Conservation (phyloP, 2,888 invertebrate genomes). For the Eulithis prunata region DNA sequence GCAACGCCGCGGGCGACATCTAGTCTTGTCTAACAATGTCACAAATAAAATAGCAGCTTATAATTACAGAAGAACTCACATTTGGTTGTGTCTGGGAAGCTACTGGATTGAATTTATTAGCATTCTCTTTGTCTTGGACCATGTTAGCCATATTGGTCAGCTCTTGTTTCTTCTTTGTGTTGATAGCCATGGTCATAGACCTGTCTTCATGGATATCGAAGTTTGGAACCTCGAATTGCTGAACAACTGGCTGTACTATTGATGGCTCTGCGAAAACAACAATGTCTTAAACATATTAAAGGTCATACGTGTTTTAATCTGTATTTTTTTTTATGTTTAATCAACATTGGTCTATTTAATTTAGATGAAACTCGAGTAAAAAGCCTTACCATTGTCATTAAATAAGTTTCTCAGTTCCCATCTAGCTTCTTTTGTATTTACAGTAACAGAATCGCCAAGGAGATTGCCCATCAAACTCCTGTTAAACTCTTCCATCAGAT, state of each 20-base stretch:
- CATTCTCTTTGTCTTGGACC: constrained; percentile 76
- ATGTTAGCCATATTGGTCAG: constrained; percentile 53
- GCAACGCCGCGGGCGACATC: too few species aligned
- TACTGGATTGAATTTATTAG: constrained; percentile 62
- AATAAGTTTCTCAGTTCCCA: constrained; percentile 86
- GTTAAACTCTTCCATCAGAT: constrained; percentile 78
- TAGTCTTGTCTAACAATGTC: too few species aligned
- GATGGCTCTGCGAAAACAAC: constrained; percentile 61
- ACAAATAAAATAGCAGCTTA: too few species aligned
- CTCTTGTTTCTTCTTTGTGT: constrained; percentile 71
- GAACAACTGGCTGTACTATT: constrained; percentile 75
- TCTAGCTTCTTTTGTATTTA: constrained; percentile 88
- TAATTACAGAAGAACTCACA: constrained; percentile 51
- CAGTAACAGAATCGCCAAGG: constrained; percentile 85
- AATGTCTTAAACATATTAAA: too few species aligned
- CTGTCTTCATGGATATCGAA: constrained; percentile 81
- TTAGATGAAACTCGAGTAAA: neutral
- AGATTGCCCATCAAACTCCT: constrained; percentile 80
- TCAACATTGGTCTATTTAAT: too few species aligned
- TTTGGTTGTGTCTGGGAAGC: constrained; percentile 54
- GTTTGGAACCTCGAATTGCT: constrained; percentile 74
- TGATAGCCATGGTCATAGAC: constrained; percentile 77
- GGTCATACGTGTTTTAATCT: neutral
- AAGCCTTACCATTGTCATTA: constrained; percentile 75
- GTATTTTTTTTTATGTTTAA: too few species aligned